Evolutionary conservation across 2,888 invertebrate genomes (phyloP).

Genomic region (Aspidiotus rigidus): DNA sequence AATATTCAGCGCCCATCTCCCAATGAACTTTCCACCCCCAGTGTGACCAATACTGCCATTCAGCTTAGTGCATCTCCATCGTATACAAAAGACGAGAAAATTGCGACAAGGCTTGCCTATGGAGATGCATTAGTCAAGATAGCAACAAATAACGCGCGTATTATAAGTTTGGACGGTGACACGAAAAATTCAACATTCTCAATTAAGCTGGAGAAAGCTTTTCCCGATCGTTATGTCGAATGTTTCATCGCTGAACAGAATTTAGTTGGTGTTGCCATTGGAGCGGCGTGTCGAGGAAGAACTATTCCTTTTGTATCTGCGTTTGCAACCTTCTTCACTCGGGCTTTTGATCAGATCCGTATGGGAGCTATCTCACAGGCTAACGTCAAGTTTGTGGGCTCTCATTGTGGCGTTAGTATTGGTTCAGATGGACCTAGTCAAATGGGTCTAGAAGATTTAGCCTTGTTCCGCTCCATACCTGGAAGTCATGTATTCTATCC

Average conservation of each 20-base stretch:
- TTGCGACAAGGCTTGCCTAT: slow-evolving; percentile 89
- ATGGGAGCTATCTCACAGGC: slow-evolving; percentile 99
- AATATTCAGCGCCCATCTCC: slow-evolving; percentile 56
- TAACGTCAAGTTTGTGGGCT: slow-evolving; percentile 92
- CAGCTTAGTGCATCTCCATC: slow-evolving; percentile 70
- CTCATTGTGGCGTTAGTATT: slow-evolving; percentile 96
- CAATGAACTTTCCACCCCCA: slow-evolving; percentile 46
- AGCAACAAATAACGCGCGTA: slow-evolving; percentile 56
- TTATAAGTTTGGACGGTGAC: slow-evolving; percentile 93
- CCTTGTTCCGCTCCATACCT: slow-evolving; percentile 87
- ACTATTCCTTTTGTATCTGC: slow-evolving; percentile 92
- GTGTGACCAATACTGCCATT: slow-evolving; percentile 49
- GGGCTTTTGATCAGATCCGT: slow-evolving; percentile 96
- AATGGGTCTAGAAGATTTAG: slow-evolving; percentile 98
- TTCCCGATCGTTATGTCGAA: slow-evolving; percentile 74
- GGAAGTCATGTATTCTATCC: slow-evolving; percentile 61
- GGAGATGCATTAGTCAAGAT: slow-evolving; percentile 89
- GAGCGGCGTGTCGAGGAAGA: slow-evolving; percentile 84
- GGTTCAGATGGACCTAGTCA: slow-evolving; percentile 98
- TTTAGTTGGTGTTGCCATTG: slow-evolving; percentile 89
- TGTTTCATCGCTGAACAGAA: slow-evolving; percentile 99
- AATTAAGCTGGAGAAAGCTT: slow-evolving; percentile 70
- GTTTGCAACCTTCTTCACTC: slow-evolving; percentile 94
- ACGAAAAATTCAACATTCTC: slow-evolving; percentile 98
- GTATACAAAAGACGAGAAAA: slow-evolving; percentile 65